phyloP scores from a whole-genome alignment of 1,140 invertebrate genomes.

The Sinella curviseta region DNA sequence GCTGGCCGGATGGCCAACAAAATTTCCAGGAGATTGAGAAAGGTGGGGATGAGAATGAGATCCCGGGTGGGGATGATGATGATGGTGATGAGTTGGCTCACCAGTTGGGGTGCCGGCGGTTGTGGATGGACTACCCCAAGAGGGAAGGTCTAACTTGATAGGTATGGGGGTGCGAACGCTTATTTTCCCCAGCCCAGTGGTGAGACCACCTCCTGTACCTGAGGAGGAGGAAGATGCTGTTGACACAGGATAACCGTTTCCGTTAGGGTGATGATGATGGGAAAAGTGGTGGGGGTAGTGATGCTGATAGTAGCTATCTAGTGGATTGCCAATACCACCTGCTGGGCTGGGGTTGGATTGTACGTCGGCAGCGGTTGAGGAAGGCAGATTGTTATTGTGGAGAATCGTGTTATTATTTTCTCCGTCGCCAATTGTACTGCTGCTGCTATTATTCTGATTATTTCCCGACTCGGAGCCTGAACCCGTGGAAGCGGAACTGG shows the following conservation, averaged over 20 bases:
- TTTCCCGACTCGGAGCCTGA: neutral
- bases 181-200: constrained; percentile 33
- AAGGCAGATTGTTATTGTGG: constrained; percentile 9
- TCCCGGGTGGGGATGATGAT: constrained; percentile 4
- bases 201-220: constrained; percentile 21
- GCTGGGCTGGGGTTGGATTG: constrained; percentile 30
- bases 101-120: constrained; percentile 14
- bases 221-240: neutral
- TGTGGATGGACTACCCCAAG: constrained; percentile 37
- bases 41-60: neutral
- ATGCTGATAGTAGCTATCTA: constrained; percentile 22
- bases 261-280: constrained; percentile 19
- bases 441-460: neutral
- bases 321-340: neutral
- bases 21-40: neutral
- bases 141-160: constrained; percentile 45
- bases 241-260: neutral
- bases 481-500: neutral
- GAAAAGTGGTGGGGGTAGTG: constrained; percentile 17
- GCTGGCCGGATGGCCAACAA: constrained; percentile 35
- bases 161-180: constrained; percentile 47
- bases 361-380: neutral
- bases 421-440: neutral
- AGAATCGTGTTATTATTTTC: constrained; percentile 20
- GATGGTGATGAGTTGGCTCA: constrained; percentile 7